Percentiles rank a stretch among this genome's conserved stretches.
Evolutionary conservation across 2,113 vertebrate species (phyloP).

Genomic region (Sturnus vulgaris): DNA sequence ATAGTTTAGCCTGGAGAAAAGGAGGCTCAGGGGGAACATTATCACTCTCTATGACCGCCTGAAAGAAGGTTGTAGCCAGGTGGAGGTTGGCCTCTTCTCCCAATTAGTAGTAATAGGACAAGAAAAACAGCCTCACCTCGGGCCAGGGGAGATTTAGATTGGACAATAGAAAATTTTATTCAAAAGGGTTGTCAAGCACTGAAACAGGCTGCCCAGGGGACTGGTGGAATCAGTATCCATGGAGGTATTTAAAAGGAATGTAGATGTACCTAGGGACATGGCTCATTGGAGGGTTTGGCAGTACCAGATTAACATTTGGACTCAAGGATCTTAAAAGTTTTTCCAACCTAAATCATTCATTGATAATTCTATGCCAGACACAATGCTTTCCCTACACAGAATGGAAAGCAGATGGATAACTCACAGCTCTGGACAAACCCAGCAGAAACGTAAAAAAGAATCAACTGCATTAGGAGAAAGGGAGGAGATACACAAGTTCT

Average conservation of each 20-base stretch:
- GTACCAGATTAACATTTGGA: neutral
- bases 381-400: neutral
- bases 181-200: neutral
- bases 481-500: neutral
- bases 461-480: neutral
- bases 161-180: neutral
- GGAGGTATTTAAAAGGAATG: neutral
- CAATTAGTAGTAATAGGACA: neutral
- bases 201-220: neutral
- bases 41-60: rapidly evolving
- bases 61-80: neutral
- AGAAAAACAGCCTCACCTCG: neutral
- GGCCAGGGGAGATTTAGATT: neutral
- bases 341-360: neutral
- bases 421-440: neutral
- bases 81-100: neutral
- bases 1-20: neutral
- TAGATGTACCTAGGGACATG: neutral
- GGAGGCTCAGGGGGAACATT: neutral
- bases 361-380: neutral
- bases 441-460: neutral
- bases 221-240: neutral
- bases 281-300: neutral
- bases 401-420: neutral
- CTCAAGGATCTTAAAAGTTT: neutral